Evolutionary conservation across 2,888 invertebrate genomes (phyloP).

Genomic region (Rutpela maculata): DNA sequence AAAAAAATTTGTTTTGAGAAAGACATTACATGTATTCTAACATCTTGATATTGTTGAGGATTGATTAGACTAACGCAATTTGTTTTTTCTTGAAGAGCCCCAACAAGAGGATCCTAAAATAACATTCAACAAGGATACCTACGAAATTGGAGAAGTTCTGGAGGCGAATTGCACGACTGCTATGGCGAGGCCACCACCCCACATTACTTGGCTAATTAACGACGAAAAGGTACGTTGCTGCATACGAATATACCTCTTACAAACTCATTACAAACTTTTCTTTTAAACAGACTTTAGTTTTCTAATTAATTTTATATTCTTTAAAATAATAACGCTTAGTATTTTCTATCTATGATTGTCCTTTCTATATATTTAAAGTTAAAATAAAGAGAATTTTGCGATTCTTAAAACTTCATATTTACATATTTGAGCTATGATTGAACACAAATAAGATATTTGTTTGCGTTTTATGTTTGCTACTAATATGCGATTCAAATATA

Average conservation of each 20-base stretch:
- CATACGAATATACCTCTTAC: not conserved
- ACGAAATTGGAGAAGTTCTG: slow-evolving; percentile 81
- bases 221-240: slow-evolving; percentile 78
- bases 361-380: not conserved
- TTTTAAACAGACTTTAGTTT: not conserved
- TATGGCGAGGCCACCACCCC: slow-evolving; percentile 83
- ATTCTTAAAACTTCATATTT: no score
- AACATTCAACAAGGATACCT: slow-evolving; percentile 81
- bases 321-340: not conserved
- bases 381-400: no score
- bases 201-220: slow-evolving; percentile 87
- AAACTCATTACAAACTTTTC: not conserved
- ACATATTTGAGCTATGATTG: no score
- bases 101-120: slow-evolving; percentile 83
- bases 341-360: not conserved
- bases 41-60: no score
- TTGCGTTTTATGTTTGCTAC: no score
- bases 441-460: no score
- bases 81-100: slow-evolving; percentile 75
- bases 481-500: no score
- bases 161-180: slow-evolving; percentile 86
- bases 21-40: no score
- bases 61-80: not conserved
- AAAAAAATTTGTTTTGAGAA: no score
- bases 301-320: not conserved